These are phyloP conservation scores for Australoheros scitulus DNA, from an alignment of 2,113 vertebrate species.

Conservation along the genomic window DNA sequence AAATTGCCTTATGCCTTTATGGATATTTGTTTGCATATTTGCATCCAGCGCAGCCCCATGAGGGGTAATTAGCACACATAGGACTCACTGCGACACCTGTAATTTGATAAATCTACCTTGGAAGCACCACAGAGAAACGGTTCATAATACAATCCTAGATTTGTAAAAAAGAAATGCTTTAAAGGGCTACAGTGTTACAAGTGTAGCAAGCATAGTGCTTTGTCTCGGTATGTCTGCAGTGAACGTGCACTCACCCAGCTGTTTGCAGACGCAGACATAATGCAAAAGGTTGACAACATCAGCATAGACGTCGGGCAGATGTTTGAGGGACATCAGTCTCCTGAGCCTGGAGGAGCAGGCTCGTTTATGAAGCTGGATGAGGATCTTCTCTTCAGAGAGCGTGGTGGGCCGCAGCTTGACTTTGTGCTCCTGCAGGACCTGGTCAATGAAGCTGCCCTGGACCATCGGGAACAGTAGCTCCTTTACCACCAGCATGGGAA, in stretches of 20 bases:
- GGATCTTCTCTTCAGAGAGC: conserved; percentile 89
- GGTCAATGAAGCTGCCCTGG: conserved; percentile 83
- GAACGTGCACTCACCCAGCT: conserved; percentile 84
- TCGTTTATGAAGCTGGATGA: conserved; percentile 86
- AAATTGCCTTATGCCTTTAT: background rate
- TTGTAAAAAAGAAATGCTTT: background rate
- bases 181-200: background rate
- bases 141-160: background rate
- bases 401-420: conserved; percentile 94
- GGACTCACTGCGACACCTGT: background rate
- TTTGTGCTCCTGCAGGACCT: conserved; percentile 91
- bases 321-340: conserved; percentile 91
- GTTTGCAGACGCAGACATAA: conserved; percentile 82
- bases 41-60: background rate
- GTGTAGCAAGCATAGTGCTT: too few species aligned
- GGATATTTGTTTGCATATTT: background rate
- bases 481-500: conserved; percentile 95
- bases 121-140: background rate
- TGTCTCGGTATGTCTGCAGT: background rate
- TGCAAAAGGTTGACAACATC: conserved; percentile 87
- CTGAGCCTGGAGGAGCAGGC: conserved; percentile 90
- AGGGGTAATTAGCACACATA: background rate
- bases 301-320: conserved; percentile 83
- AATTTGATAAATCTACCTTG: background rate
- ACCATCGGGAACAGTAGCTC: conserved; percentile 90